Percentiles rank a stretch among this genome's conserved stretches.
Evolutionary conservation across 2,113 vertebrate genomes (phyloP).

Genomic region (Calyptommatus sinebrachiatus): DNA sequence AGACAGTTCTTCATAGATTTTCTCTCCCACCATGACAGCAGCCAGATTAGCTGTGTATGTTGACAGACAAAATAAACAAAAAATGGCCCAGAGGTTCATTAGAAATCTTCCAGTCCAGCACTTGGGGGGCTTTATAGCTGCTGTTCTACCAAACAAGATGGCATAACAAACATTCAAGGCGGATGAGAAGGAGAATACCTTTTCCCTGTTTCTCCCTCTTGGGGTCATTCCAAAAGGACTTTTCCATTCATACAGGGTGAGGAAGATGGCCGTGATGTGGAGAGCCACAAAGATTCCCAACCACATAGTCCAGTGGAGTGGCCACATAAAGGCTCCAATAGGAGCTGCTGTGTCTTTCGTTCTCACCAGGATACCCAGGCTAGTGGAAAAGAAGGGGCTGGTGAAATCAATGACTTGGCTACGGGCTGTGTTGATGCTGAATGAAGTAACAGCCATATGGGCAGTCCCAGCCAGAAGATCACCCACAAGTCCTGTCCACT

Average conservation of each 20-base stretch:
- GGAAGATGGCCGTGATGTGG: constrained; percentile 82
- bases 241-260: constrained; percentile 85
- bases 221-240: constrained; percentile 86
- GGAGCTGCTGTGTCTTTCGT: constrained; percentile 82
- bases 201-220: constrained; percentile 78
- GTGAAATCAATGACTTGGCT: constrained; percentile 86
- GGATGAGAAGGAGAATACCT: constrained; percentile 84
- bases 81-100: constrained; percentile 89
- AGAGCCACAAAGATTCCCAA: constrained; percentile 84
- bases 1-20: constrained; percentile 86
- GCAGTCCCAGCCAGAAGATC: constrained; percentile 80
- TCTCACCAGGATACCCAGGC: constrained; percentile 82
- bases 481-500: constrained; percentile 83
- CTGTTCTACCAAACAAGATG: constrained; percentile 83
- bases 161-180: constrained; percentile 84
- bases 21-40: constrained; percentile 89
- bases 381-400: constrained; percentile 85
- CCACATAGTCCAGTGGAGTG: constrained; percentile 87
- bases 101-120: constrained; percentile 86
- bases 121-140: constrained; percentile 83
- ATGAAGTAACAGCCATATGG: constrained; percentile 82
- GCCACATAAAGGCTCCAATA: constrained; percentile 87
- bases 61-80: constrained; percentile 85
- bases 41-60: constrained; percentile 84
- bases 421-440: constrained; percentile 83